Evolutionary conservation across 1,140 invertebrate species (phyloP).

Genomic region (Drosophila biarmipes): DNA sequence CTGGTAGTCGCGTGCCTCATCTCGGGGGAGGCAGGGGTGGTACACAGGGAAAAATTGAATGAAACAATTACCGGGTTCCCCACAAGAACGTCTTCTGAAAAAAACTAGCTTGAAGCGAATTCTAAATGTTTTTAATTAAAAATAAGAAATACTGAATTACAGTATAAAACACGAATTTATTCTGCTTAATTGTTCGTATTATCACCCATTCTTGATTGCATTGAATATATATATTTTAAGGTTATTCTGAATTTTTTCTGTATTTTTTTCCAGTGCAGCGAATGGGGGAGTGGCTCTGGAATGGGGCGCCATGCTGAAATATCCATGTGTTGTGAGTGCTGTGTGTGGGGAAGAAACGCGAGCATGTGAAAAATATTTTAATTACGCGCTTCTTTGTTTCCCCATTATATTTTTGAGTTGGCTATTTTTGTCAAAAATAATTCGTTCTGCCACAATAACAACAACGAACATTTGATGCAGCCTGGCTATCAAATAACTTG

Average conservation of each 20-base stretch:
- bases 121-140: too few species aligned
- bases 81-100: background rate
- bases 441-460: conserved; percentile 24
- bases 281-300: conserved; percentile 3
- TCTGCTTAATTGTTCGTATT: too few species aligned
- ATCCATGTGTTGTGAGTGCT: conserved; percentile 33
- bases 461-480: conserved; percentile 52
- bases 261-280: background rate
- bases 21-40: conserved; percentile 5
- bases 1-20: conserved; percentile 74
- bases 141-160: too few species aligned
- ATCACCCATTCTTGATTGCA: too few species aligned
- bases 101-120: background rate
- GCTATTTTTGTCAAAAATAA: conserved; percentile 75
- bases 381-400: conserved; percentile 67
- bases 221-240: background rate
- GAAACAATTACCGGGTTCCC: too few species aligned
- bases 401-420: conserved; percentile 29
- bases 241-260: background rate
- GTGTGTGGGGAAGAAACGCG: conserved; percentile 48
- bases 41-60: background rate
- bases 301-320: conserved; percentile 21
- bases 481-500: conserved; percentile 72
- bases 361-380: conserved; percentile 80
- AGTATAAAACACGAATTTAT: too few species aligned